A percentile compares a stretch with the other conserved stretches of the same genome.
Evolutionary conservation across 2,888 invertebrate genomes (phyloP).

Genomic region (Lingula anatina): DNA sequence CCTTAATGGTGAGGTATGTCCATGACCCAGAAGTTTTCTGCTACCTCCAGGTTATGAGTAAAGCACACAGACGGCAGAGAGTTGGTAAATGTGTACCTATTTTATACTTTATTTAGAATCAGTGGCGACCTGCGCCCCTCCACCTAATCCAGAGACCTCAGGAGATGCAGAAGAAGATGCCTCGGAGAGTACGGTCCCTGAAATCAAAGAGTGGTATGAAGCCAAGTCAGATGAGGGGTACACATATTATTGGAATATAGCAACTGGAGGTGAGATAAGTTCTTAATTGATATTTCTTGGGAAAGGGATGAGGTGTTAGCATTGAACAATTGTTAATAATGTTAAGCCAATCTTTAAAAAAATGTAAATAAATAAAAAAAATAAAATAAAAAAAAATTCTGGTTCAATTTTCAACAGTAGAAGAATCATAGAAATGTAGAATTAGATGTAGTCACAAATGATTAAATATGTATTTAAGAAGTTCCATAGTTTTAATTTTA

Average conservation of each 20-base stretch:
- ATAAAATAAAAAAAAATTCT: no score
- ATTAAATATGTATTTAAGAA: no score
- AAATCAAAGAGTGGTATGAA: slow-evolving; percentile 80
- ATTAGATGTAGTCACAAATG: no score
- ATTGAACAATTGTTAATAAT: background rate
- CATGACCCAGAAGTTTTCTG: no score
- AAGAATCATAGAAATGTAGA: no score
- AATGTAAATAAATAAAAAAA: no score
- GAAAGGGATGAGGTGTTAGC: background rate
- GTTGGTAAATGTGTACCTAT: no score
- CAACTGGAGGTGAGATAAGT: slow-evolving; percentile 74
- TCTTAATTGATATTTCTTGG: background rate
- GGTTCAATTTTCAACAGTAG: no score
- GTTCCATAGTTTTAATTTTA: background rate
- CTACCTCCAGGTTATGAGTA: no score
- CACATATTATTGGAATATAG: slow-evolving; percentile 80
- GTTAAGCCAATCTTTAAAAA: no score
- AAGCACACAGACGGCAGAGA: no score
- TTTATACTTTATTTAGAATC: background rate
- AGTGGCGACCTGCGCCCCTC: background rate
- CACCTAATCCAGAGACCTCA: background rate
- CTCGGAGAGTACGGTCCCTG: background rate
- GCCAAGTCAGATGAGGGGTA: slow-evolving; percentile 70
- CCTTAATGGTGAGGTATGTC: no score
- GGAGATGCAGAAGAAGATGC: slow-evolving; percentile 2